Base-by-base conservation (phyloP, 2,113 vertebrate genomes). In the Parus major region DNA sequence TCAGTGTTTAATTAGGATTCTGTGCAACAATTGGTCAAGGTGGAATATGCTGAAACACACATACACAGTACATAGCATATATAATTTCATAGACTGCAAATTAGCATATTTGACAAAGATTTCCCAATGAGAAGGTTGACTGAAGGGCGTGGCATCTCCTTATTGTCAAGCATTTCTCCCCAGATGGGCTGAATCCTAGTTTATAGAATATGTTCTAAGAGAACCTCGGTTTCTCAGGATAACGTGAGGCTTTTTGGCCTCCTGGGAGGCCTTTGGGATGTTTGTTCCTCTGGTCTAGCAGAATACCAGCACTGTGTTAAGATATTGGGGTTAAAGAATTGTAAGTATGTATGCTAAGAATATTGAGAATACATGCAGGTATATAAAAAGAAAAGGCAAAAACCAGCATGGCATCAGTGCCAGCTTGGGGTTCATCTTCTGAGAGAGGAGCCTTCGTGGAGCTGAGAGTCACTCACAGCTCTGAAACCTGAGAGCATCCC, bases 11-110 rank as follows among this genome's bases (percentile, higher is more conserved):
- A 42, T 28, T 6, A 52, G 15, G 44, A 76, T 76, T 47, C 6
- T 4, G 9, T 41, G 29, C 36, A 52, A 27, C 22, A 21, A 8
- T 63, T 52, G n/a, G 13, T 52, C 14, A 27, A n/a, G 47, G 36
- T 41, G 46, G 59, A 52, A 28, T 10, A 8, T 1, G 2, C 10
- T 7, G 2, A 66, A 31, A 47, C 0, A 1, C 10, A 27, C 13
- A 36, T 27, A 12, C 7, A 15, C 0, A 1, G 33, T 19, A 7
- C 11, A 31, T 66, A 2, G 1, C 15, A 21, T 25, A 25, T 6
- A 25, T 4, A 25, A 36, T 16, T 21, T 56, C 10, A 39, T 10
- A 47, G 22, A 31, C 6, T 47, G 10, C 22, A 56, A 56, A 56
- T 66, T 33, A 46, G 16, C 13, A 25, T 56, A 6, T 31, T 55